A percentile compares a stretch with the other conserved stretches of the same genome.
These are phyloP conservation scores for Anniella stebbinsi DNA, from an alignment of 2,797 vertebrate genomes.

Conservation along the genomic window DNA sequence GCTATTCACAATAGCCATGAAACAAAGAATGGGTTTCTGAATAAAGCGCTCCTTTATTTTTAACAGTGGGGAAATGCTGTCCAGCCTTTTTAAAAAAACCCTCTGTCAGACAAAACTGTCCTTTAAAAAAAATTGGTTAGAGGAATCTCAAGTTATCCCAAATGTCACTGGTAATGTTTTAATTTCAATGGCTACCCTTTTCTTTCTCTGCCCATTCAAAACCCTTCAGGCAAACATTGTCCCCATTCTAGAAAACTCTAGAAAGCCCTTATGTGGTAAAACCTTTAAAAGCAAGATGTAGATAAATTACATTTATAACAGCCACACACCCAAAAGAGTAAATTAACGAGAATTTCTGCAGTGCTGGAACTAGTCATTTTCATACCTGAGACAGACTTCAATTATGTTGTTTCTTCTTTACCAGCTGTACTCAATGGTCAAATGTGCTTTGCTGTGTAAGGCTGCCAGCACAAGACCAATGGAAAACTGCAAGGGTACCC, in stretches of 20 bases:
- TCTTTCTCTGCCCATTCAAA: constrained; percentile 4
- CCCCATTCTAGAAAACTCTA: not conserved
- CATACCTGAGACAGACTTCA: not conserved
- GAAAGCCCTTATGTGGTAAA: not conserved
- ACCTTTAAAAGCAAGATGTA: not conserved
- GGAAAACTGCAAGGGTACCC: not conserved
- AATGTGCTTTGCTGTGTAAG: not conserved
- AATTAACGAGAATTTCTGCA: not conserved
- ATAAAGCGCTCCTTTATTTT: constrained; percentile 24
- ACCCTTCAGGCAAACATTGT: not conserved
- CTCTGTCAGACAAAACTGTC: not conserved
- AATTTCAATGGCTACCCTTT: not conserved
- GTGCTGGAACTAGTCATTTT: not conserved
- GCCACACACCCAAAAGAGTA: not conserved
- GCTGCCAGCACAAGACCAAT: not conserved
- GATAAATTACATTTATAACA: not conserved
- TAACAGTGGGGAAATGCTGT: not conserved
- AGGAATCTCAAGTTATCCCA: constrained; percentile 3
- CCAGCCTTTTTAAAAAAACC: not conserved
- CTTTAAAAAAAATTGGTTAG: not conserved
- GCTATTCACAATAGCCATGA: constrained; percentile 18
- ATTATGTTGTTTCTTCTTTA: not conserved
- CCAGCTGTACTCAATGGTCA: not conserved
- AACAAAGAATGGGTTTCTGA: constrained; percentile 8
- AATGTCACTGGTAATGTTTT: not conserved